Evolutionary conservation across 2,888 invertebrate species (phyloP), one percentile per base, ranked within the genome.

Genomic region (Lepidochrysops patricia): DNA sequence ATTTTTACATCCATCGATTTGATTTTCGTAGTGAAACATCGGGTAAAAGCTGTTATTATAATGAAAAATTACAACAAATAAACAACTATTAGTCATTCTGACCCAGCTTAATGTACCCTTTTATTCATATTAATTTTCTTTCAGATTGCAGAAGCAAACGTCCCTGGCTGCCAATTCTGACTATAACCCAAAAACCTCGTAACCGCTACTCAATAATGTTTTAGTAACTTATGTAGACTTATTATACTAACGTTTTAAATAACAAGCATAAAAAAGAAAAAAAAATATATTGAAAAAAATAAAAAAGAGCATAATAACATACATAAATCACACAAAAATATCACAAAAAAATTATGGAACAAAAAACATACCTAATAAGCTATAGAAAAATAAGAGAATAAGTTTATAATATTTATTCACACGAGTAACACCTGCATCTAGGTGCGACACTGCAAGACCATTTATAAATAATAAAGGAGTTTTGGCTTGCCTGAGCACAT

Each of bases 401-500:
- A 5, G 2, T 29, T 29, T 29, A 7, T 7, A 9, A 2, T 43
- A 43, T 9, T 19, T 43, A 37, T 7, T 7, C 15, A 37, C 6
- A 37, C 15, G 2, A 25, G 23, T 26, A 13, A 2, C 26, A 32
- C 54, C 54, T 54, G 32, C 29, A 32, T 15, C 29, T 29, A 15
- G 27, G 52, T 15, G 43, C 7, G 26, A 26, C 26, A 32, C 54
- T 12, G 54, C 54, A 54, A 32, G 19, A 54, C 32, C 13, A 2
- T 29, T 43, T 57, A 34, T 43, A 61, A 71, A 71, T 67, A 66
- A 63, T 65, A 68, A 63, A 61, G 63, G 62, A 62, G 52, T 60
- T 61, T 68, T 65, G 65, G 65, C 64, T 60, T 32, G 37, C 54
- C 0, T 60, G 0, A 60, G 67, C 80, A 79, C 85, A 80, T 83